Percentiles rank a stretch among this genome's conserved stretches.
Conservation (phyloP, 2,113 vertebrate species). For the Sylvietta virens region DNA sequence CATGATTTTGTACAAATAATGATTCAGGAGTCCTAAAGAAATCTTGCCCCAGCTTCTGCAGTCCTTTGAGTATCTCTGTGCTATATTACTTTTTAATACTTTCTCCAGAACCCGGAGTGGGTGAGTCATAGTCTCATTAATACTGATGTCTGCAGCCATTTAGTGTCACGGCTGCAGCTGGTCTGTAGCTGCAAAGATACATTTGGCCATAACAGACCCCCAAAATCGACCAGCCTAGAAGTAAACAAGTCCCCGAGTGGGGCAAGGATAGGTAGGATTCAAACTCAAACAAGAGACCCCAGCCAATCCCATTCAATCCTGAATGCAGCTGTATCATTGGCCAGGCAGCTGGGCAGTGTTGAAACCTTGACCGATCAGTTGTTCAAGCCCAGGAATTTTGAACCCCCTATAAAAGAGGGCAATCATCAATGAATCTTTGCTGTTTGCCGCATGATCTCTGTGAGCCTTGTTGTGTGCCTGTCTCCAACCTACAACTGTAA, state of each 20-base stretch:
- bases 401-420: background rate
- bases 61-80: background rate
- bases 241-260: background rate
- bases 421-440: background rate
- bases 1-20: background rate
- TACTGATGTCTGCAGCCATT: background rate
- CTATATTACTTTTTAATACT: background rate
- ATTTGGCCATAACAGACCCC: background rate
- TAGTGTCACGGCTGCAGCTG: background rate
- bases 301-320: background rate
- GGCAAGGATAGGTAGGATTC: background rate
- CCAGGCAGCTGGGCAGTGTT: background rate
- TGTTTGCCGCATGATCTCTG: background rate
- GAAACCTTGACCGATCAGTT: background rate
- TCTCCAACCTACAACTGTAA: background rate
- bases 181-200: background rate
- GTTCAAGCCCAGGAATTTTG: background rate
- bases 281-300: background rate
- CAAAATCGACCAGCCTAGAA: background rate
- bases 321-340: background rate
- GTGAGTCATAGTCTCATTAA: background rate
- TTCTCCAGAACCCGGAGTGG: background rate
- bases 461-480: background rate
- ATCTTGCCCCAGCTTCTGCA: background rate
- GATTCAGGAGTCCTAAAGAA: background rate